Evolutionary conservation across 1,140 invertebrate species (phyloP).

Genomic region (Panonychus citri): DNA sequence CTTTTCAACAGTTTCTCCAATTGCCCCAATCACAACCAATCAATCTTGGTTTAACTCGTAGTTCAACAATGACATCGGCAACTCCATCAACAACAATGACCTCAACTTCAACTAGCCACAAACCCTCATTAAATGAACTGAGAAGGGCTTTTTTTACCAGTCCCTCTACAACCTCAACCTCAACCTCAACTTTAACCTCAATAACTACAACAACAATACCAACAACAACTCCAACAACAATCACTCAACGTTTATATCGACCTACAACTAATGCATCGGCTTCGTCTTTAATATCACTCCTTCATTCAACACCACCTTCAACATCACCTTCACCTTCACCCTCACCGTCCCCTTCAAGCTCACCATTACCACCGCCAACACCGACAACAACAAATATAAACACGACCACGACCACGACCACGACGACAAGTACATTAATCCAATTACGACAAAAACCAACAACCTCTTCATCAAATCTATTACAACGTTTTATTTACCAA

Average conservation of each 20-base stretch:
- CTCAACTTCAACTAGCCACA: not conserved
- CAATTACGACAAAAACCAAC: too few species aligned
- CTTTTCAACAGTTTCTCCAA: constrained; percentile 9
- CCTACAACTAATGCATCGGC: not conserved
- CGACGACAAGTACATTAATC: too few species aligned
- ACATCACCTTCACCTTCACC: not conserved
- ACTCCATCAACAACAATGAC: too few species aligned
- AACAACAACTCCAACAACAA: too few species aligned
- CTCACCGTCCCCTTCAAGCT: not conserved
- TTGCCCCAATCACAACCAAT: not conserved
- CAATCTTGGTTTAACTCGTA: not conserved
- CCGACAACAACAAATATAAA: too few species aligned
- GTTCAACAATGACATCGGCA: too few species aligned
- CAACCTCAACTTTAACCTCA: too few species aligned
- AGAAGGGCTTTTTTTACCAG: not conserved
- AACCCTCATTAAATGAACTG: not conserved
- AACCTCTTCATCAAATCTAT: too few species aligned
- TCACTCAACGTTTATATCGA: not conserved
- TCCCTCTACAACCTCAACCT: not conserved
- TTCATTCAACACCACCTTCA: too few species aligned
- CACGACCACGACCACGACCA: too few species aligned
- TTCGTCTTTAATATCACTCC: not conserved
- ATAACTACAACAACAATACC: too few species aligned
- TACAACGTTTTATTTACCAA: too few species aligned
- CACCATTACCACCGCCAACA: not conserved